Evolutionary conservation across 2,797 vertebrate species (phyloP), one percentile per base, ranked within the genome.

Genomic region (Schizopygopsis malacanthus): DNA sequence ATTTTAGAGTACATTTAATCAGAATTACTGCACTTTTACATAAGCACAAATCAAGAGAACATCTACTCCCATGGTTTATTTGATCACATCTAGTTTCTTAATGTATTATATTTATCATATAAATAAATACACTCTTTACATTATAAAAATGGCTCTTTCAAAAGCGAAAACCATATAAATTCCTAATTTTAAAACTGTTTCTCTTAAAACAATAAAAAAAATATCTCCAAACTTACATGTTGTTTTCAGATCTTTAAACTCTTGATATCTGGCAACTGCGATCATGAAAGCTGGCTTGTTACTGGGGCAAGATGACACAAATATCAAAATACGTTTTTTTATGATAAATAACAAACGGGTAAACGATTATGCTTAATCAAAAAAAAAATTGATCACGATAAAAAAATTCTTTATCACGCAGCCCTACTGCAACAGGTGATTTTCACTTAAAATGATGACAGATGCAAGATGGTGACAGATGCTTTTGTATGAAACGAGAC

Each of bases 251-350:
- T 67, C 65, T 10, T 37, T 33, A 39, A 18, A 37, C 33, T 37
- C 33, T 16, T 37, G 65, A 67, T 67, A 18, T 37, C 33, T 67
- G 28, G 65, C 16, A 37, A 37, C 65, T 16, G 3, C 33, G 1
- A 67, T 37, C 16, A 67, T 67, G 63, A 67, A 67, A 67, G 15
- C 63, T 37, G 54, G 63, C 63, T 67, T 67, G 28, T 67, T 67
- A 37, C 7, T 0, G 37, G 16, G 2, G 4, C 65, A 37, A 67
- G 33, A 67, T 37, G 7, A 67, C 4, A 28, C 15, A 20, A 20
- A 67, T 67, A 0, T 18, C 33, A 67, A 18, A 67, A 10, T 7
- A 67, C 20, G 6, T 22, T 11, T 59, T 59, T 59, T 59, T 11
- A n/a, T 9, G 22, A n/a, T 59, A 59, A 59, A 59, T n/a, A 59